phyloP scores from a whole-genome alignment of 2,888 invertebrate species.

The Meganola albula region DNA sequence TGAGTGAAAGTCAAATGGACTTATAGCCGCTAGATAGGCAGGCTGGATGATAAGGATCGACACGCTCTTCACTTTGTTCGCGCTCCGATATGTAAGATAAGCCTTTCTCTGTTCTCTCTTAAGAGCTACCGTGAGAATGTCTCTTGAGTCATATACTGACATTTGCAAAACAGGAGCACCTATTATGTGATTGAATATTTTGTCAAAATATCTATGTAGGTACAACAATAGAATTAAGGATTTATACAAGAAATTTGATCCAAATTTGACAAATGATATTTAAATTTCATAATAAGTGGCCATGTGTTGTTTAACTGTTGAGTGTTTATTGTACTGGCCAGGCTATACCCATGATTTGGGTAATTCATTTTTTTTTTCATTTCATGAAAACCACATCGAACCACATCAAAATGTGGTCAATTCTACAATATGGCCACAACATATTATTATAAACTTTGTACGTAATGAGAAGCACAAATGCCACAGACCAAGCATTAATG shows the following conservation, averaged over 20 bases:
- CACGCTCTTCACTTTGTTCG: constrained; percentile 72
- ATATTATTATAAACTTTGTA: constrained; percentile 17
- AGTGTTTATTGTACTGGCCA: too few species aligned
- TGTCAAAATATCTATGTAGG: too few species aligned
- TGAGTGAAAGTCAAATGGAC: constrained; percentile 66
- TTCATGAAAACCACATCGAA: too few species aligned
- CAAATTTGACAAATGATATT: too few species aligned
- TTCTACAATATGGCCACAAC: constrained; percentile 10
- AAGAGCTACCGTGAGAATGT: constrained; percentile 70
- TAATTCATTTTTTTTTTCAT: too few species aligned
- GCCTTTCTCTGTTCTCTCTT: constrained; percentile 63
- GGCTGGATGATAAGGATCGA: constrained; percentile 60
- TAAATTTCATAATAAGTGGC: too few species aligned
- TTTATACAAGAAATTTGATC: not conserved
- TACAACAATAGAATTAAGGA: not conserved
- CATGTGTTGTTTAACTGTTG: too few species aligned
- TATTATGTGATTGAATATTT: constrained; percentile 39
- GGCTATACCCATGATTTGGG: too few species aligned
- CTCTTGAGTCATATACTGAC: constrained; percentile 47
- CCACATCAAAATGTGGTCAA: constrained; percentile 2
- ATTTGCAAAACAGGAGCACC: constrained; percentile 55
- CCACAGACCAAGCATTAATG: constrained; percentile 48
- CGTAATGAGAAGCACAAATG: constrained; percentile 27
- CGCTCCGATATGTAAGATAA: constrained; percentile 70
- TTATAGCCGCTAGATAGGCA: constrained; percentile 54